These are phyloP conservation scores for Gymnoscelis rufifasciata DNA, from an alignment of 2,888 invertebrate species.

Conservation along the genomic window DNA sequence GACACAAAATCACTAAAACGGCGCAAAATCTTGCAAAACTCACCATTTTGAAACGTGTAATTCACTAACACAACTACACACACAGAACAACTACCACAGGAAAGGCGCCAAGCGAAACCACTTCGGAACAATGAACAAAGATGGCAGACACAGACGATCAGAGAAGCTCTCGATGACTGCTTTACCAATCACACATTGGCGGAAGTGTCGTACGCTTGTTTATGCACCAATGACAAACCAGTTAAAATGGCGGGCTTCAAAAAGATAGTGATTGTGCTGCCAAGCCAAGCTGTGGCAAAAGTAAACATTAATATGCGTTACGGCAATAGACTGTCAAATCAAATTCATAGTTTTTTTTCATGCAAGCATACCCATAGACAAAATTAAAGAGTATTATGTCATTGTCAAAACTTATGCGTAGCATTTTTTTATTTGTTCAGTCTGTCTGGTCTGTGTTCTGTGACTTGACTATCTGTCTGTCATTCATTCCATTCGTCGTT, in stretches of 20 bases:
- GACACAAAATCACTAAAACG: constrained; percentile 46
- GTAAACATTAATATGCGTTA: constrained; percentile 19
- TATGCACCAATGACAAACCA: constrained; percentile 45
- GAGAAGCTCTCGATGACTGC: constrained; percentile 27
- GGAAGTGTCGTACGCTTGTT: constrained; percentile 54
- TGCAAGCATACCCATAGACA: too few species aligned
- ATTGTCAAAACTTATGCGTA: too few species aligned
- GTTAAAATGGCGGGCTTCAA: constrained; percentile 48
- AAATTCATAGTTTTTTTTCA: too few species aligned
- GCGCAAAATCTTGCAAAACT: constrained; percentile 75
- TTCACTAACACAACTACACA: constrained; percentile 68
- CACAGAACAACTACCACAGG: constrained; percentile 71
- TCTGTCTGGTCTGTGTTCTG: too few species aligned
- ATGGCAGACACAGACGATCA: constrained; percentile 56
- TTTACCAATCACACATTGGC: constrained; percentile 52
- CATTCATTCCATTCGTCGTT: too few species aligned
- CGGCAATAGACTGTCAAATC: not conserved
- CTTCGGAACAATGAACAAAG: constrained; percentile 57
- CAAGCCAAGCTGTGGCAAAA: constrained; percentile 49
- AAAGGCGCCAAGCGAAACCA: constrained; percentile 77
- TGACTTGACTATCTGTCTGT: too few species aligned
- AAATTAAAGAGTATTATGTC: too few species aligned
- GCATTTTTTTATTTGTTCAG: too few species aligned
- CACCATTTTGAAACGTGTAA: constrained; percentile 79
- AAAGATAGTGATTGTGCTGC: constrained; percentile 48